phyloP scores from a whole-genome alignment of 92 coral and sea anemone genomes.

The Zoanthus sansibaricus region DNA sequence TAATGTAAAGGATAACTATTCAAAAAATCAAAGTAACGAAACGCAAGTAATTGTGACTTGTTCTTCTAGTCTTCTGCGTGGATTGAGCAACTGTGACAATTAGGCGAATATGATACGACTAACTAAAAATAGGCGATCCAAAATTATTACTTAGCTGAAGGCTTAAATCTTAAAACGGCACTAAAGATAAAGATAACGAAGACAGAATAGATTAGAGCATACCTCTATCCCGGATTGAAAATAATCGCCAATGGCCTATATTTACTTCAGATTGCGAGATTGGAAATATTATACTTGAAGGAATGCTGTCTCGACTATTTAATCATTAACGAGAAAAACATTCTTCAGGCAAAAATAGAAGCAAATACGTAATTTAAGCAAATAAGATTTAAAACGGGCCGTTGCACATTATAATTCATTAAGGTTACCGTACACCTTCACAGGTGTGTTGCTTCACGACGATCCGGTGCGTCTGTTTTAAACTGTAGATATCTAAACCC shows the following conservation, averaged over 20 bases:
- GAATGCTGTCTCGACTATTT: no score
- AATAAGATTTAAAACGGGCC: no score
- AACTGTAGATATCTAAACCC: no score
- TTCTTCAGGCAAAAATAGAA: no score
- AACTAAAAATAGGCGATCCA: background rate
- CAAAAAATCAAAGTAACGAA: background rate
- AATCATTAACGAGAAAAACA: no score
- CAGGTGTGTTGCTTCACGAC: no score
- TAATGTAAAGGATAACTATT: background rate
- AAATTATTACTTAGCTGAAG: background rate
- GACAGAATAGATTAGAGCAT: background rate
- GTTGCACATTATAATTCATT: no score
- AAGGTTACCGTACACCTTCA: no score
- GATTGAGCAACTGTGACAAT: background rate
- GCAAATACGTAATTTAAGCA: no score
- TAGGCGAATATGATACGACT: background rate
- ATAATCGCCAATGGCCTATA: background rate
- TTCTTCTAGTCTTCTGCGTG: background rate
- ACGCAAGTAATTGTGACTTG: background rate
- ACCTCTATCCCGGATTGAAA: background rate
- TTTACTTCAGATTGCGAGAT: background rate
- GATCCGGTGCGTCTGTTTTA: no score
- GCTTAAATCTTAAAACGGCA: background rate
- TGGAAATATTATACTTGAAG: no score
- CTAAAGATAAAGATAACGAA: background rate